Conservation (phyloP, 1,140 invertebrate genomes). For the Tetragonula clypearis region DNA sequence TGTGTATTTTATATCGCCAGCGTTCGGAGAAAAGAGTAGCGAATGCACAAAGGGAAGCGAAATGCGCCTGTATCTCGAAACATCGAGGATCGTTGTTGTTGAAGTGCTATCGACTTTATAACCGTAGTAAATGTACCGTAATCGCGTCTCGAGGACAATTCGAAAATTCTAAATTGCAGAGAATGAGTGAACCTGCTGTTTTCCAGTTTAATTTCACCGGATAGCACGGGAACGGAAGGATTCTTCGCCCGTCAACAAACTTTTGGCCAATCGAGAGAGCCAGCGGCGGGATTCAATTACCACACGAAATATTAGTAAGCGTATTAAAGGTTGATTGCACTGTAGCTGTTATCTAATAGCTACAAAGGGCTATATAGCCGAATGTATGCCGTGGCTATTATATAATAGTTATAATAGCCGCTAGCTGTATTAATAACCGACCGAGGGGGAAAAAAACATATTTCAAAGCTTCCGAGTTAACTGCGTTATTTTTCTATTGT, state of each 20-base stretch:
- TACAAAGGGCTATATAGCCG: constrained; percentile 38
- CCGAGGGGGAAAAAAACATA: constrained; percentile 6
- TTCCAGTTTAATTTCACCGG: not conserved
- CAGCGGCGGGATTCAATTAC: constrained; percentile 29
- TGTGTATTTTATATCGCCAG: constrained; percentile 2
- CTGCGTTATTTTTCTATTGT: constrained; percentile 44
- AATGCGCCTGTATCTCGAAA: not conserved
- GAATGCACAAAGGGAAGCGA: not conserved
- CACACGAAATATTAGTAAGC: constrained; percentile 26
- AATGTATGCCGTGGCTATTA: constrained; percentile 21
- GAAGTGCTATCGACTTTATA: not conserved
- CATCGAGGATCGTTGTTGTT: not conserved
- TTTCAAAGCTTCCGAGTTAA: constrained; percentile 34
- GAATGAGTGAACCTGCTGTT: fast-evolving
- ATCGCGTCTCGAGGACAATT: not conserved
- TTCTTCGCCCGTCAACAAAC: not conserved
- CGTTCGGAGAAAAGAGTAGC: not conserved
- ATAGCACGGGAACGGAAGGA: not conserved
- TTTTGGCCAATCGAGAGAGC: constrained; percentile 1
- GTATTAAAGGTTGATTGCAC: constrained; percentile 42
- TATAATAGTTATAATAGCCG: constrained; percentile 48
- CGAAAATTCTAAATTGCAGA: not conserved
- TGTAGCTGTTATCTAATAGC: constrained; percentile 40
- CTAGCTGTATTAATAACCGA: constrained; percentile 40
- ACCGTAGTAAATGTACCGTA: not conserved